A percentile compares a stretch with the other conserved stretches of the same genome.
Conservation (phyloP, 2,113 vertebrate genomes). For the Atrichornis clamosus region DNA sequence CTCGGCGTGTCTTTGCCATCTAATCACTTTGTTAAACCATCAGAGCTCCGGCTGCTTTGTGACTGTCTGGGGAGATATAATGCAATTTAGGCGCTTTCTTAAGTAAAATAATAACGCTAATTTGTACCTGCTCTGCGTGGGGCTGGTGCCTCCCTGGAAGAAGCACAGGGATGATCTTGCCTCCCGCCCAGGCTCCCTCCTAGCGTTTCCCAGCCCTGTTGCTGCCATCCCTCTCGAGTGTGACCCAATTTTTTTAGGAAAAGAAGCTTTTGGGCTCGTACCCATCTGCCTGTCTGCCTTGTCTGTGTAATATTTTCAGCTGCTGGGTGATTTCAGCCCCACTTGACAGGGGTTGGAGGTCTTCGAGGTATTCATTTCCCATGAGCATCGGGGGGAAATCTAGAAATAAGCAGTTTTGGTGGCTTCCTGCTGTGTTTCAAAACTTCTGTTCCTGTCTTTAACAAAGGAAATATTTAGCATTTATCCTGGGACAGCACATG, state of each 20-base stretch:
- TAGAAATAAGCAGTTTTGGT: not conserved
- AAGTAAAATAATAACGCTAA: not conserved
- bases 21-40: accelerated
- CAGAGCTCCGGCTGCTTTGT: not conserved
- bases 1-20: accelerated
- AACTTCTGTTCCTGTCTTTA: not conserved
- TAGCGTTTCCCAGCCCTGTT: not conserved
- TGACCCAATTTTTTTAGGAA: not conserved
- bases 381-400: not conserved
- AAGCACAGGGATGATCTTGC: not conserved
- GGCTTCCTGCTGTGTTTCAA: not conserved
- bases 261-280: not conserved
- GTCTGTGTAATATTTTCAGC: not conserved
- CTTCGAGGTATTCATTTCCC: accelerated
- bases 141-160: not conserved
- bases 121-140: accelerated
- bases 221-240: accelerated
- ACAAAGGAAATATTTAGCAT: not conserved
- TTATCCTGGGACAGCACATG: not conserved
- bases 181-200: not conserved
- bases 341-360: not conserved
- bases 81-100: not conserved
- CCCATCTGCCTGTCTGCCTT: not conserved
- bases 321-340: not conserved
- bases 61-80: not conserved